These are phyloP conservation scores for Chaenodraco wilsoni DNA, from an alignment of 2,797 vertebrate species.

Conservation along the genomic window DNA sequence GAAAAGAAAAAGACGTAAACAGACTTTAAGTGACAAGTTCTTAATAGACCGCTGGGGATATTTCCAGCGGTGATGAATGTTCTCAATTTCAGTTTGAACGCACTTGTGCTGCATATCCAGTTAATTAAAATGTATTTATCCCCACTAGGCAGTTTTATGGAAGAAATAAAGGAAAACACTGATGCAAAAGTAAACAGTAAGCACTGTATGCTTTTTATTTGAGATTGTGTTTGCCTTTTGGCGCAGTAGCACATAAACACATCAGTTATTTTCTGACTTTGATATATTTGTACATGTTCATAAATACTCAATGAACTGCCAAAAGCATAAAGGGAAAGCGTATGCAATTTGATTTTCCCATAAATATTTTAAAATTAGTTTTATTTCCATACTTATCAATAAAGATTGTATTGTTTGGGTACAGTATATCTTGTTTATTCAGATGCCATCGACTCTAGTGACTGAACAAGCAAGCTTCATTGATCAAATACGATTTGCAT, in stretches of 20 bases:
- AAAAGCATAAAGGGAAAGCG: conserved; percentile 33
- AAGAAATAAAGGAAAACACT: conserved; percentile 27
- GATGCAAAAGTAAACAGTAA: conserved; percentile 37
- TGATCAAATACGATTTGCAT: conserved; percentile 19
- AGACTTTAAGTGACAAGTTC: conserved; percentile 41
- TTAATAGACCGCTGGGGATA: conserved; percentile 34
- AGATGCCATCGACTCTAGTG: neutral
- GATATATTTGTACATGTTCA: conserved; percentile 36
- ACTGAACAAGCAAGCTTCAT: conserved; percentile 4
- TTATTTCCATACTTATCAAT: neutral
- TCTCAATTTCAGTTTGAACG: conserved; percentile 55
- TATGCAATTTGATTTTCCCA: conserved; percentile 7
- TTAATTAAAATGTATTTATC: conserved; percentile 70
- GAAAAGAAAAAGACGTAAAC: neutral
- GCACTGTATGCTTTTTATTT: conserved; percentile 39
- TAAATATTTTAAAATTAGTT: conserved; percentile 28
- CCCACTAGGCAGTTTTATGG: conserved; percentile 33
- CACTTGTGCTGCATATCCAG: conserved; percentile 42
- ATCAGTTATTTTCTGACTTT: conserved; percentile 44
- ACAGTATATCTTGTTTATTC: conserved; percentile 22
- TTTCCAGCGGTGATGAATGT: conserved; percentile 52
- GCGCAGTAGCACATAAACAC: conserved; percentile 41
- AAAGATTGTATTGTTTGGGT: conserved; percentile 14
- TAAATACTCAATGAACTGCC: conserved; percentile 26
- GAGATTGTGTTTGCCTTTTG: conserved; percentile 34